phyloP scores from a whole-genome alignment of 2,113 vertebrate species.

The Mirza zaza region DNA sequence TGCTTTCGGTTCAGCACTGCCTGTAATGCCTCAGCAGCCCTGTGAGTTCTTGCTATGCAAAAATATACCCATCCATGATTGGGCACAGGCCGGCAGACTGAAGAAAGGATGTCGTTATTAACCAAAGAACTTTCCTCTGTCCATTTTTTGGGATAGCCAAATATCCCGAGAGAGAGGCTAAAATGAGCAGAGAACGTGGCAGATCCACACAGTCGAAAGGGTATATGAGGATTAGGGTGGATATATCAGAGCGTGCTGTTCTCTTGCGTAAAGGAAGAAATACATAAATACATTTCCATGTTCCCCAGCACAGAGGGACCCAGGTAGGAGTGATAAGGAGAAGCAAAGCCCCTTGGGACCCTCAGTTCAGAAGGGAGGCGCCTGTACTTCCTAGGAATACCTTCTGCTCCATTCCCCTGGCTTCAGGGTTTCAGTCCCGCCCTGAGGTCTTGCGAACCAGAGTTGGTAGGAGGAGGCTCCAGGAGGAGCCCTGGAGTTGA shows the following conservation, averaged over 20 bases:
- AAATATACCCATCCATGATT: not conserved
- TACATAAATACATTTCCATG: not conserved
- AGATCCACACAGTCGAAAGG: not conserved
- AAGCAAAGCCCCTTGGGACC: not conserved
- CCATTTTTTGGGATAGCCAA: not conserved
- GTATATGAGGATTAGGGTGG: not conserved
- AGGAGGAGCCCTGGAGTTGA: not conserved
- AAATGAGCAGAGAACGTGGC: not conserved
- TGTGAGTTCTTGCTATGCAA: not conserved
- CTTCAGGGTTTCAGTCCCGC: not conserved
- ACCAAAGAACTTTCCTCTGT: not conserved
- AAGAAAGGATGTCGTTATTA: not conserved
- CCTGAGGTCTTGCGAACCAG: not conserved
- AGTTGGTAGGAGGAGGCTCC: not conserved
- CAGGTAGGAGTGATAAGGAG: not conserved
- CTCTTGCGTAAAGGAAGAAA: not conserved
- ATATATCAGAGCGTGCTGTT: not conserved
- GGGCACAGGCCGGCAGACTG: not conserved
- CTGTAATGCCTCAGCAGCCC: not conserved
- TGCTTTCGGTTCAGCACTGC: not conserved
- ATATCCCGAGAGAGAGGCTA: not conserved
- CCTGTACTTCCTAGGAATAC: not conserved
- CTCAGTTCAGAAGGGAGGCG: not conserved
- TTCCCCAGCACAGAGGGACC: not conserved
- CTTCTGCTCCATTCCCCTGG: not conserved